Percentiles rank a stretch among this genome's conserved stretches.
These are phyloP conservation scores for Drosophila maculinotata DNA, from an alignment of 2,888 invertebrate genomes.

Conservation along the genomic window DNA sequence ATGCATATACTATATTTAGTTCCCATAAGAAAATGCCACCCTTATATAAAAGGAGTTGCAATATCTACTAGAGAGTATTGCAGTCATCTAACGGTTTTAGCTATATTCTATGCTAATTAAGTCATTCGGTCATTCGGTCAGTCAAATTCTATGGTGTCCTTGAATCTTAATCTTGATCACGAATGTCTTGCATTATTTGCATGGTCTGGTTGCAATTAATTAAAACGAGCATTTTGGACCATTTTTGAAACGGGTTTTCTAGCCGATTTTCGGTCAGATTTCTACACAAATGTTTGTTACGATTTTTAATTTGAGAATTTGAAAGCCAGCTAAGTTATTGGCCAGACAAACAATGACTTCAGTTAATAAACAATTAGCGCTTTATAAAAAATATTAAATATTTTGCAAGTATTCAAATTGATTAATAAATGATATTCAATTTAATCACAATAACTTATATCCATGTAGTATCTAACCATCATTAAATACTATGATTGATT, in stretches of 20 bases:
- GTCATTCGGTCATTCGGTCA: conserved; percentile 12
- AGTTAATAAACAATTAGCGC: conserved; percentile 8
- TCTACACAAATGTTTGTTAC: conserved; percentile 13
- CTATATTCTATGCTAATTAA: conserved; percentile 26
- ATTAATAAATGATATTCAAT: no score
- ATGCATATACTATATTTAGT: neutral
- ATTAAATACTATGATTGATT: no score
- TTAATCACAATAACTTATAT: no score
- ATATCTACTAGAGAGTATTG: neutral
- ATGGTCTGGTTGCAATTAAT: conserved; percentile 38
- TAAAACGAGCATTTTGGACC: conserved; percentile 37
- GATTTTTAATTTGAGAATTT: conserved; percentile 4
- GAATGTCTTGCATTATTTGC: conserved; percentile 39
- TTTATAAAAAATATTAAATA: no score
- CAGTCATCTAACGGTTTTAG: neutral
- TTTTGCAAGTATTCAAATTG: no score
- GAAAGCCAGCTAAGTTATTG: conserved; percentile 17
- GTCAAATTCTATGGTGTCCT: conserved; percentile 43
- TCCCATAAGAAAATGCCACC: no score
- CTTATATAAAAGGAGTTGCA: neutral
- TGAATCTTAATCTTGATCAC: conserved; percentile 42
- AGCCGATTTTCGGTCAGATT: conserved; percentile 24
- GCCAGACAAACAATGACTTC: conserved; percentile 31
- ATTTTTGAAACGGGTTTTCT: conserved; percentile 46
- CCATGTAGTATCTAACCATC: no score